Evolutionary conservation across 2,888 invertebrate species (phyloP), one percentile per base, ranked within the genome.

Genomic region (Drosophila nr. perissopoda): DNA sequence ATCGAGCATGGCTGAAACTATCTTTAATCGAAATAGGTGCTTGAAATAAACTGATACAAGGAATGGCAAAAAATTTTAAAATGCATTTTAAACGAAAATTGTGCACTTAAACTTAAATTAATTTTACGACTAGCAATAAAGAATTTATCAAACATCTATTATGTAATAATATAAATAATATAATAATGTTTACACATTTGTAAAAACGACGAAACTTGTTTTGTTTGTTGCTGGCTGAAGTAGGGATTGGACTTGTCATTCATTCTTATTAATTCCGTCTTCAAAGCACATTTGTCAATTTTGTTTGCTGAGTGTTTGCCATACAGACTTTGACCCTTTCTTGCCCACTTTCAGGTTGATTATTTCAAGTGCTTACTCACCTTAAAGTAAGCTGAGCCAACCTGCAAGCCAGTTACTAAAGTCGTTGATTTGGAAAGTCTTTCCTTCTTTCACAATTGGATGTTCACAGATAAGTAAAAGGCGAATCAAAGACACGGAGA

Each of bases 1-100:
- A 67, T 60, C 34, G 38, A 11, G 1, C 42, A 31, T 49, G 42
- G 13, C 4, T 31, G n/a, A 7, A 31, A 36, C 69, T 16, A 18
- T 27, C 48, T 67, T 25, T 4, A 36, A 21, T 31, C n/a, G 56
- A 56, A 31, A 25, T 13, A 1, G 13, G 0, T 25, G 13, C 13
- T 18, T 18, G 2, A 54, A 38, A 29, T 21, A n/a, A n/a, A 13
- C 8, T 16, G 18, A 10, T 27, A 6, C 10, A 0, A 2, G 10
- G 5, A 18, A 2, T 5, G 18, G 16, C 27, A 10, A 27, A 18
- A 49, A 49, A 40, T 2, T 45, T 13, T 21, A 4, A 42, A 10
- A n/a, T 3, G 42, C 1, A 3, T 13, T 42, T 13, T 3, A 42
- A 3, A 7, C 21, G 21, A 6, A 2, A 13, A 42, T 21, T n/a